These are phyloP conservation scores for Epinephelus cyanopodus DNA, from an alignment of 2,113 vertebrate species.

Conservation along the genomic window DNA sequence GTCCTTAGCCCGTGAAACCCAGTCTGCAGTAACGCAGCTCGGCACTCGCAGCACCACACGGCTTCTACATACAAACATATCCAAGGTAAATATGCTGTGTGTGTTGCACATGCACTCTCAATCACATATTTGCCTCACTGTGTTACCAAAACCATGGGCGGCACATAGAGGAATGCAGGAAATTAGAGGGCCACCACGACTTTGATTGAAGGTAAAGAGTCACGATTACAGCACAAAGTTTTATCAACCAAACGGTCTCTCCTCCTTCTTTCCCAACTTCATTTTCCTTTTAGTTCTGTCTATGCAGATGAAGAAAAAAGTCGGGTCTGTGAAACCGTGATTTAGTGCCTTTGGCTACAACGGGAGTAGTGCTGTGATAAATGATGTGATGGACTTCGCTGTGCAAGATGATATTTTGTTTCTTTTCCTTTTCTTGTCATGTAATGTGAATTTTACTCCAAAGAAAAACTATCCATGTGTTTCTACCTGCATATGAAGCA, in stretches of 20 bases:
- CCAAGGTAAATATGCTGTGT: background rate
- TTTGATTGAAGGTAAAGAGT: background rate
- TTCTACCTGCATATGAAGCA: background rate
- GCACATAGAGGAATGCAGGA: background rate
- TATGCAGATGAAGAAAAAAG: background rate
- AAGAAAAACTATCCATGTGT: background rate
- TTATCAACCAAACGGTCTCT: background rate
- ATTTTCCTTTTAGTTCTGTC: background rate
- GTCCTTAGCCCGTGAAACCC: conserved; percentile 50
- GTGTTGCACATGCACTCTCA: conserved; percentile 12
- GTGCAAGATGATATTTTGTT: background rate
- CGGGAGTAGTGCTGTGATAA: too few species aligned
- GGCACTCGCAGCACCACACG: conserved; percentile 19
- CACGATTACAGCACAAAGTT: background rate
- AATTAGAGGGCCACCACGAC: background rate
- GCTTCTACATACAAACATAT: conserved; percentile 50
- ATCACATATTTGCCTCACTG: conserved; percentile 23
- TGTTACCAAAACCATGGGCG: conserved; percentile 1
- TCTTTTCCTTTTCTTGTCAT: background rate
- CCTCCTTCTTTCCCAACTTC: background rate
- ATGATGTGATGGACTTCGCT: conserved; percentile 1
- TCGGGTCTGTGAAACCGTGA: too few species aligned
- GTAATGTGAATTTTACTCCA: background rate
- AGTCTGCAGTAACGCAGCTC: conserved; percentile 26
- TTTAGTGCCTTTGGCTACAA: too few species aligned